Conservation (phyloP, 2,888 invertebrate species). For the Agrochola litura region DNA sequence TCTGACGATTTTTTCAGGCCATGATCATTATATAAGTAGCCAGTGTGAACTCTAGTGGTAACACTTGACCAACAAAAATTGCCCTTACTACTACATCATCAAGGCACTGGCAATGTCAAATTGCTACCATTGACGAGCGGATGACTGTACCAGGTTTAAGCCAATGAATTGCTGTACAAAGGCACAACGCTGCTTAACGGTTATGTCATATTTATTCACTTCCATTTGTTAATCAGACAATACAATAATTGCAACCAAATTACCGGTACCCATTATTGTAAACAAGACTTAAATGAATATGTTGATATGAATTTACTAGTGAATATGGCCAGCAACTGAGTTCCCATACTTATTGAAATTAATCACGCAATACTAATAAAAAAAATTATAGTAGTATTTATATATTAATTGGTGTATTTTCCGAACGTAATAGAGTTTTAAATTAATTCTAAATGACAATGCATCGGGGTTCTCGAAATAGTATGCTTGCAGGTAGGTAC, state of each 20-base stretch:
- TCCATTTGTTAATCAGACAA: slow-evolving; percentile 6
- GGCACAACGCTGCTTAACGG: background rate
- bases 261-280: slow-evolving; percentile 1
- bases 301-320: slow-evolving; percentile 15
- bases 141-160: background rate
- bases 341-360: slow-evolving; percentile 22
- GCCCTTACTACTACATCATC: background rate
- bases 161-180: background rate
- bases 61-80: background rate
- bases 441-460: slow-evolving; percentile 28
- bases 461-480: background rate
- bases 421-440: slow-evolving; percentile 7
- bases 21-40: background rate
- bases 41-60: background rate
- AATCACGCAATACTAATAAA: slow-evolving; percentile 36
- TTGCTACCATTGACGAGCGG: background rate
- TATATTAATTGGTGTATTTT: slow-evolving; percentile 16
- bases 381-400: slow-evolving; percentile 26
- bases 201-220: background rate
- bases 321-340: slow-evolving; percentile 8
- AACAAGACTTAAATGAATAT: slow-evolving; percentile 7
- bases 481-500: background rate
- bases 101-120: background rate
- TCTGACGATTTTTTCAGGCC: background rate
- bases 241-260: background rate